phyloP scores from a whole-genome alignment of 92 coral and sea anemone species.

The Zoanthus sansibaricus region DNA sequence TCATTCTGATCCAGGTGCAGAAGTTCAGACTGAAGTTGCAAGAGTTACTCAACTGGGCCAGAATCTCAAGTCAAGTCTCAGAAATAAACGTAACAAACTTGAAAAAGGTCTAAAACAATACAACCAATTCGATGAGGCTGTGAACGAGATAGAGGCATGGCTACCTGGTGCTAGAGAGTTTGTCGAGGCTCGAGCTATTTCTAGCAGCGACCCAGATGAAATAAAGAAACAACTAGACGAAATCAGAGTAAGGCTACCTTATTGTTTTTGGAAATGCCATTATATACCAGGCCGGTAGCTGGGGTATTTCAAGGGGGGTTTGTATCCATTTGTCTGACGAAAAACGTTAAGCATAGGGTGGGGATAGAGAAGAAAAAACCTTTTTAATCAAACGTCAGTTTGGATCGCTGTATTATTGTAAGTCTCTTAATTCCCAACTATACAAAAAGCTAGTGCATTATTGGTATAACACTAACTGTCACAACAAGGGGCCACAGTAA shows the following conservation, averaged over 20 bases:
- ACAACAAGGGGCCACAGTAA: no score
- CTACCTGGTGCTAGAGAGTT: conserved; percentile 82
- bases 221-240: conserved; percentile 81
- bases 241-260: conserved; percentile 64
- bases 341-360: no score
- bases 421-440: no score
- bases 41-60: conserved; percentile 91
- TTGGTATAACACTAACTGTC: no score
- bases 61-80: conserved; percentile 83
- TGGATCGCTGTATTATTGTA: no score
- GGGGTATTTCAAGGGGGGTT: no score
- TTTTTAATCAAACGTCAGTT: no score
- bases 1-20: conserved; percentile 86
- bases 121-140: conserved; percentile 78
- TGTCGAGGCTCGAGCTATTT: conserved; percentile 64
- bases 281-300: no score
- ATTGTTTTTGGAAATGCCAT: not conserved
- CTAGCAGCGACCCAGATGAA: conserved; percentile 86
- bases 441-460: no score
- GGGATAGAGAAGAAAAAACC: no score
- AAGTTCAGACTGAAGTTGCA: conserved; percentile 91
- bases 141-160: conserved; percentile 86
- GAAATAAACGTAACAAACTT: conserved; percentile 81
- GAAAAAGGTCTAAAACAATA: conserved; percentile 84
- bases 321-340: no score